phyloP scores from a whole-genome alignment of 2,113 vertebrate genomes.

The Aegotheles bennettii region DNA sequence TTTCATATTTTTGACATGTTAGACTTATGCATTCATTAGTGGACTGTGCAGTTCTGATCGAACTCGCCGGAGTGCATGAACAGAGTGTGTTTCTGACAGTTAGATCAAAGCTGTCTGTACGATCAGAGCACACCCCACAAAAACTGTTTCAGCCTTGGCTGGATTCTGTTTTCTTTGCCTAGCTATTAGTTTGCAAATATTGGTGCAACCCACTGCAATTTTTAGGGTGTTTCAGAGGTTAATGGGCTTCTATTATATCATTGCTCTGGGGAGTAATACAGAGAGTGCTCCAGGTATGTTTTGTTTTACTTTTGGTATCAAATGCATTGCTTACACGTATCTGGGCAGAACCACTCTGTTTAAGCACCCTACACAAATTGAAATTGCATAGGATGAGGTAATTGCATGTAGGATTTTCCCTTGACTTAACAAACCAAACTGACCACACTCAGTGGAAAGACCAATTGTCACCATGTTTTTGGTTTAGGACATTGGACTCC shows the following conservation, averaged over 20 bases:
- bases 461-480: accelerated
- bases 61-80: not conserved
- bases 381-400: not conserved
- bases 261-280: not conserved
- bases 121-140: not conserved
- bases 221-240: not conserved
- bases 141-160: not conserved
- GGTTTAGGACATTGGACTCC: not conserved
- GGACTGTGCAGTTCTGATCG: not conserved
- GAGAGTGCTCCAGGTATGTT: not conserved
- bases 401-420: not conserved
- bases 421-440: not conserved
- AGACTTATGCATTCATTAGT: not conserved
- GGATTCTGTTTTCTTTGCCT: not conserved
- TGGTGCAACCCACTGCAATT: not conserved
- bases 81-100: not conserved
- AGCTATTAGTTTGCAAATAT: not conserved
- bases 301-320: not conserved
- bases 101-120: not conserved
- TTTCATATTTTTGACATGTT: not conserved
- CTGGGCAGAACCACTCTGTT: not conserved
- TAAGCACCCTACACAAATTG: not conserved
- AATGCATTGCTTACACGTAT: not conserved
- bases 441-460: not conserved
- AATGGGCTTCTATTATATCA: not conserved